Percentiles rank a stretch among this genome's conserved stretches.
These are phyloP conservation scores for Drosophila watanabei DNA, from an alignment of 1,140 invertebrate genomes.

Conservation along the genomic window DNA sequence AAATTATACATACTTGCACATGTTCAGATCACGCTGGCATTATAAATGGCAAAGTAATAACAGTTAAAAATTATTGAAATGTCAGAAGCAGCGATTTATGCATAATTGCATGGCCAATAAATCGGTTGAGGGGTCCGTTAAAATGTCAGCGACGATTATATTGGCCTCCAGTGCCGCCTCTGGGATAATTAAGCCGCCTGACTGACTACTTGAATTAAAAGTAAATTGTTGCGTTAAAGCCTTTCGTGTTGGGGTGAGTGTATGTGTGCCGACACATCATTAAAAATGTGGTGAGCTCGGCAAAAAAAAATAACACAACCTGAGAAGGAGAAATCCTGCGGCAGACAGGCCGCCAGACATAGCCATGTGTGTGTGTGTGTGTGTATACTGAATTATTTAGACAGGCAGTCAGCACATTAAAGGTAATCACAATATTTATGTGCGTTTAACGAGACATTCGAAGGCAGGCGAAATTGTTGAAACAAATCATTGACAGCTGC, in stretches of 20 bases:
- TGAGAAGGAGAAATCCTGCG: slow-evolving; percentile 19
- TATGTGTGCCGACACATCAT: slow-evolving; percentile 35
- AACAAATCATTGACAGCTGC: slow-evolving; percentile 83
- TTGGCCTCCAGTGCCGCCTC: slow-evolving; percentile 56
- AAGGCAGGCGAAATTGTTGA: slow-evolving; percentile 65
- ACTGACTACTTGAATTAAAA: slow-evolving; percentile 47
- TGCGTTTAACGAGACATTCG: slow-evolving; percentile 74
- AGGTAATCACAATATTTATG: slow-evolving; percentile 81
- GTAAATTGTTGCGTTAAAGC: slow-evolving; percentile 54
- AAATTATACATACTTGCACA: slow-evolving; percentile 11
- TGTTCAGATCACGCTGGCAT: slow-evolving; percentile 16
- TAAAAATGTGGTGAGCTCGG: slow-evolving; percentile 63
- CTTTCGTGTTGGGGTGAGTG: slow-evolving; percentile 20
- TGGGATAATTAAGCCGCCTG: slow-evolving; percentile 57
- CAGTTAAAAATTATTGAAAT: slow-evolving; percentile 74
- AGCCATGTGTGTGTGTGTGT: slow-evolving; percentile 2
- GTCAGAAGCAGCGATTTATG: slow-evolving; percentile 58
- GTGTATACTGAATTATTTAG: slow-evolving; percentile 24
- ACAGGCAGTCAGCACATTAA: slow-evolving; percentile 69
- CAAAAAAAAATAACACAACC: slow-evolving; percentile 54
- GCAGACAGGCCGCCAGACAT: slow-evolving; percentile 51
- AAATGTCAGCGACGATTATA: slow-evolving; percentile 65
- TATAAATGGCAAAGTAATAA: slow-evolving; percentile 60
- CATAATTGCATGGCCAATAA: slow-evolving; percentile 71
- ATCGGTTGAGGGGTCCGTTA: slow-evolving; percentile 53